phyloP scores from a whole-genome alignment of 2,113 vertebrate species.

The Rhinopomastus cyanomelas region DNA sequence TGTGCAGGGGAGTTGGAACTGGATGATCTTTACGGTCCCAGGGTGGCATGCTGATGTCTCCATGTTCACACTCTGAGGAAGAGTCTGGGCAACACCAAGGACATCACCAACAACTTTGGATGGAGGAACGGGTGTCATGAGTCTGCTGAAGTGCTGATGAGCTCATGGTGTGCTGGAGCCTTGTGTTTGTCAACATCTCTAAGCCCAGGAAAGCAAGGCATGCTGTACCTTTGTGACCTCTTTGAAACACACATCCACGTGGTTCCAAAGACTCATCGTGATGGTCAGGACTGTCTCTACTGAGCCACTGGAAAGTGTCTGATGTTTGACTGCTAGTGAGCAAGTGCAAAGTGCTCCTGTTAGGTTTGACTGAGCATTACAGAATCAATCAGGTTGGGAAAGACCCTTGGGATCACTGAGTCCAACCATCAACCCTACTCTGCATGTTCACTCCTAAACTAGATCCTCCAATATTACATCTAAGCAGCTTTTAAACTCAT shows the following conservation, averaged over 20 bases:
- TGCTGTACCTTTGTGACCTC: not conserved
- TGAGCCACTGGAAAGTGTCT: not conserved
- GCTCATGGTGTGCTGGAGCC: fast-evolving
- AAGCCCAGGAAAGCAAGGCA: not conserved
- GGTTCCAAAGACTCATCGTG: not conserved
- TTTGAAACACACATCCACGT: not conserved
- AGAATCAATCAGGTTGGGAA: too few relatives aligned
- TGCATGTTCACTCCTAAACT: too few relatives aligned
- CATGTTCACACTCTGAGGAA: too few relatives aligned
- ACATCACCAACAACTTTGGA: not conserved
- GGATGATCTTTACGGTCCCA: too few relatives aligned
- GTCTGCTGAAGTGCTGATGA: not conserved
- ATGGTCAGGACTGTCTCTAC: not conserved
- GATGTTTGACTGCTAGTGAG: not conserved
- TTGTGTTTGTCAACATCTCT: not conserved
- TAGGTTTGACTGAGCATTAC: not conserved
- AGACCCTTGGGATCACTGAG: too few relatives aligned
- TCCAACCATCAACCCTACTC: too few relatives aligned
- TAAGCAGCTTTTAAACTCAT: too few relatives aligned
- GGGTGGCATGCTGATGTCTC: too few relatives aligned
- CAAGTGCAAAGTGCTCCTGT: not conserved
- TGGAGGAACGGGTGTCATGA: not conserved
- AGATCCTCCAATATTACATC: too few relatives aligned
- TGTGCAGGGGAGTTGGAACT: too few relatives aligned
- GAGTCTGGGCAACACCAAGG: not conserved